Percentiles rank a stretch among this genome's conserved stretches.
Evolutionary conservation across 2,113 vertebrate species (phyloP).

Genomic region (Coracopsis vasa): DNA sequence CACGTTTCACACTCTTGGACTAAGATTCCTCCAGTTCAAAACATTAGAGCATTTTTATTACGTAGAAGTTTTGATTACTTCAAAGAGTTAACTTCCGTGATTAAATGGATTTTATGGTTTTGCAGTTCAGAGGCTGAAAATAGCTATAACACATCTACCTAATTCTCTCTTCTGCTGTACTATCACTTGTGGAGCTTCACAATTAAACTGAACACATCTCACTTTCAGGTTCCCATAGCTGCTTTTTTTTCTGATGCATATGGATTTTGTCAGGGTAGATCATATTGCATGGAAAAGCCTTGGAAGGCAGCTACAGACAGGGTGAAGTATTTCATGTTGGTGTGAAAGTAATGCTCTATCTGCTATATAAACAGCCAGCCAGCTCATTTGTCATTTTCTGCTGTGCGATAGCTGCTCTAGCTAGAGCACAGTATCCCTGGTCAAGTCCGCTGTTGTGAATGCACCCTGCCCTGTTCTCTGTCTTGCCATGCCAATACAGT

Average conservation of each 20-base stretch:
- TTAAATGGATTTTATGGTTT: neutral
- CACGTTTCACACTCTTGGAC: neutral
- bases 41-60: neutral
- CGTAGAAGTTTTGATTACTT: neutral
- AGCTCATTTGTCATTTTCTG: neutral
- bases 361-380: neutral
- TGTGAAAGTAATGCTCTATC: neutral
- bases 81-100: neutral
- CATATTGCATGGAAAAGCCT: neutral
- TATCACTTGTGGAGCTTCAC: neutral
- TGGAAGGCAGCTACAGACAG: neutral
- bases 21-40: neutral
- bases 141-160: neutral
- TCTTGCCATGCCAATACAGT: fast-evolving
- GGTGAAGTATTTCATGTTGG: neutral
- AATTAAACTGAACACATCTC: neutral
- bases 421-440: neutral
- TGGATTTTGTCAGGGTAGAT: neutral
- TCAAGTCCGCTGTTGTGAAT: neutral
- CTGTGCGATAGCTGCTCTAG: neutral
- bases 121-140: neutral
- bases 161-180: neutral
- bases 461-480: neutral
- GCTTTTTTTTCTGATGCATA: neutral
- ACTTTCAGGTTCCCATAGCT: neutral